phyloP scores from a whole-genome alignment of 2,113 vertebrate species.

The Garra rufa region DNA sequence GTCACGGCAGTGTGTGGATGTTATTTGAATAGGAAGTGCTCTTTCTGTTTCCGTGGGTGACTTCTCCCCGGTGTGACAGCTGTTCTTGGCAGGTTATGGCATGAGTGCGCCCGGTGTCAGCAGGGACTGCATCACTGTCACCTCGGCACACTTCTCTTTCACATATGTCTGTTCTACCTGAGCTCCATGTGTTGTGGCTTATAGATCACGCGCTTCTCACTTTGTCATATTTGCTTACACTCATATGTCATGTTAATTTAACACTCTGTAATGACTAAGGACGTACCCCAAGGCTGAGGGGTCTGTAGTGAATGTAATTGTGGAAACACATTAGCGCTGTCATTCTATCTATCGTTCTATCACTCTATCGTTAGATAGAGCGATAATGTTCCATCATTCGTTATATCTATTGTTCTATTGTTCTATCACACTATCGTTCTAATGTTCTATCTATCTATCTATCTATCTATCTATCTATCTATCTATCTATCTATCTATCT shows the following conservation, averaged over 20 bases:
- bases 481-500: too few relatives aligned
- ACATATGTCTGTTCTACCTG: conserved; percentile 51
- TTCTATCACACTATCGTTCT: too few relatives aligned
- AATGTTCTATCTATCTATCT: too few relatives aligned
- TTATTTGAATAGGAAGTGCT: conserved; percentile 44
- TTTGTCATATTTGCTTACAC: conserved; percentile 16
- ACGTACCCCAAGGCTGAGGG: neutral
- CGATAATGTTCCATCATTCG: too few relatives aligned
- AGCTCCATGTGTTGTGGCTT: conserved; percentile 12
- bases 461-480: too few relatives aligned
- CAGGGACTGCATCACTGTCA: conserved; percentile 54
- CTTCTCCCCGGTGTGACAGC: conserved; percentile 62
- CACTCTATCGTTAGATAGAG: too few relatives aligned
- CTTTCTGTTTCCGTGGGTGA: conserved; percentile 48
- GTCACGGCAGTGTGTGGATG: conserved; percentile 10
- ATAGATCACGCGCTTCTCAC: neutral
- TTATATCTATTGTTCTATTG: too few relatives aligned
- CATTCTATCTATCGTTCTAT: too few relatives aligned
- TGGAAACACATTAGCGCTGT: neutral
- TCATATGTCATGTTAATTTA: conserved; percentile 1
- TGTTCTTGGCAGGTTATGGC: conserved; percentile 63
- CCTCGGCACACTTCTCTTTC: conserved; percentile 33
- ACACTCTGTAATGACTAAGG: neutral
- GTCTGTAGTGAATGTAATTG: neutral
- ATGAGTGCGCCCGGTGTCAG: conserved; percentile 65